phyloP scores from a whole-genome alignment of 2,888 invertebrate species.

The Chesias legatella region DNA sequence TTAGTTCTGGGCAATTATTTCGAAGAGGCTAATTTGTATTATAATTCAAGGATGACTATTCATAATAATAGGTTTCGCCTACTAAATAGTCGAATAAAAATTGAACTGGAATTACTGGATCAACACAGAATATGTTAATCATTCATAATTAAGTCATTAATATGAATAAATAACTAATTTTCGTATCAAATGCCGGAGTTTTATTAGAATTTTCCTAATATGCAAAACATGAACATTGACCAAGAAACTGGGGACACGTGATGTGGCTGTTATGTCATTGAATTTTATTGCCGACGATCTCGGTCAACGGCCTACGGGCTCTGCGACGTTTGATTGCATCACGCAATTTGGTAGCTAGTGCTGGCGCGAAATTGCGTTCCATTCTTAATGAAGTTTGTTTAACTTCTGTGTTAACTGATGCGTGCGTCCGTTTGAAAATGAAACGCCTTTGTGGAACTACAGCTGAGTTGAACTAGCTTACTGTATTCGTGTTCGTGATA shows the following conservation, averaged over 20 bases:
- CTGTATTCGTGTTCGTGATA: conserved; percentile 41
- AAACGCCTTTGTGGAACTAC: conserved; percentile 56
- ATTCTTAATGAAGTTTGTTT: conserved; percentile 46
- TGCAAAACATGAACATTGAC: conserved; percentile 26
- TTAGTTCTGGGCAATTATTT: conserved; percentile 52
- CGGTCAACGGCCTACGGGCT: conserved; percentile 43
- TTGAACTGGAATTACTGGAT: conserved; percentile 13
- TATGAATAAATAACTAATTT: background rate
- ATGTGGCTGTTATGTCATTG: conserved; percentile 39
- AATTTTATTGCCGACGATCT: conserved; percentile 40
- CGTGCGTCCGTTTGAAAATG: conserved; percentile 33
- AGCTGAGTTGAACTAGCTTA: conserved; percentile 20
- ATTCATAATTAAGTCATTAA: conserved; percentile 14
- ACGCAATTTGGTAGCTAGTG: conserved; percentile 37
- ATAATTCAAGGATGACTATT: conserved; percentile 39
- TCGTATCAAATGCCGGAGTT: too few relatives aligned
- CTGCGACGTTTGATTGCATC: conserved; percentile 39
- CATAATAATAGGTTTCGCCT: conserved; percentile 29
- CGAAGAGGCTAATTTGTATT: conserved; percentile 41
- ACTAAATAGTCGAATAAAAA: conserved; percentile 24
- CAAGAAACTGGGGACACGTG: conserved; percentile 33
- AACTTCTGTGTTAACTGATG: conserved; percentile 48
- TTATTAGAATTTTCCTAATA: conserved; percentile 18
- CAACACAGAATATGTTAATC: conserved; percentile 14
- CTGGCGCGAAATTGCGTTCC: conserved; percentile 41